phyloP scores from a whole-genome alignment of 2,797 vertebrate genomes.

The Knipowitschia caucasica region DNA sequence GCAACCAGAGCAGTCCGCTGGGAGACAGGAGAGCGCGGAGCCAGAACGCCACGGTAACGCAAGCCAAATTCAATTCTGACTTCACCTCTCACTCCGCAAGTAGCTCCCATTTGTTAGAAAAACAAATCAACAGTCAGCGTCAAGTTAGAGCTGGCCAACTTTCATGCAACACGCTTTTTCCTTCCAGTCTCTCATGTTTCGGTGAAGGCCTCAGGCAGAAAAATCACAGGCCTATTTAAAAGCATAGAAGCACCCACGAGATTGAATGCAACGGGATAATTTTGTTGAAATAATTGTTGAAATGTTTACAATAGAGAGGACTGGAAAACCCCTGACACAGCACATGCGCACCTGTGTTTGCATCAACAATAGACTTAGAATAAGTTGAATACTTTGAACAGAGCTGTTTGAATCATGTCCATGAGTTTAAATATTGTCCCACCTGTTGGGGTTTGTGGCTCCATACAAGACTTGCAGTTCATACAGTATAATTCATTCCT shows the following conservation, averaged over 20 bases:
- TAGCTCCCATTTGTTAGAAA: slow-evolving; percentile 65
- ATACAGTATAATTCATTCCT: neutral
- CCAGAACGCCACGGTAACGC: slow-evolving; percentile 75
- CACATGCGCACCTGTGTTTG: slow-evolving; percentile 69
- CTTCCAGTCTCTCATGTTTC: slow-evolving; percentile 3
- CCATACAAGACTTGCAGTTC: neutral
- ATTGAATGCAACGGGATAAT: slow-evolving; percentile 71
- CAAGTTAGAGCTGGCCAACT: slow-evolving; percentile 56
- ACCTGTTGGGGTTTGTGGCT: neutral
- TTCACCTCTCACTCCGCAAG: slow-evolving; percentile 73
- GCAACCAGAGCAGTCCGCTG: slow-evolving; percentile 70
- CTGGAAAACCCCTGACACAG: slow-evolving; percentile 73
- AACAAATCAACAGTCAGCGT: slow-evolving; percentile 72
- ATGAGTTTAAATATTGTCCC: neutral
- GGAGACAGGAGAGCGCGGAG: slow-evolving; percentile 40
- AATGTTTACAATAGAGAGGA: slow-evolving; percentile 57
- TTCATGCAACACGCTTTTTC: slow-evolving; percentile 28
- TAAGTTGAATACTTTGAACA: slow-evolving; percentile 19
- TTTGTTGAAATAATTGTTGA: slow-evolving; percentile 66
- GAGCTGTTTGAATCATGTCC: slow-evolving; percentile 6
- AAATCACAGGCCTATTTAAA: slow-evolving; percentile 48
- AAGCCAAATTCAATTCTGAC: slow-evolving; percentile 78
- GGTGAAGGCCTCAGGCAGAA: slow-evolving; percentile 35
- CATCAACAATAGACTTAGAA: slow-evolving; percentile 48
- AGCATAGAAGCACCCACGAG: slow-evolving; percentile 38